Percentiles rank a stretch among this genome's conserved stretches.
These are phyloP conservation scores for Tuta absoluta DNA, from an alignment of 2,888 invertebrate genomes.

Conservation along the genomic window DNA sequence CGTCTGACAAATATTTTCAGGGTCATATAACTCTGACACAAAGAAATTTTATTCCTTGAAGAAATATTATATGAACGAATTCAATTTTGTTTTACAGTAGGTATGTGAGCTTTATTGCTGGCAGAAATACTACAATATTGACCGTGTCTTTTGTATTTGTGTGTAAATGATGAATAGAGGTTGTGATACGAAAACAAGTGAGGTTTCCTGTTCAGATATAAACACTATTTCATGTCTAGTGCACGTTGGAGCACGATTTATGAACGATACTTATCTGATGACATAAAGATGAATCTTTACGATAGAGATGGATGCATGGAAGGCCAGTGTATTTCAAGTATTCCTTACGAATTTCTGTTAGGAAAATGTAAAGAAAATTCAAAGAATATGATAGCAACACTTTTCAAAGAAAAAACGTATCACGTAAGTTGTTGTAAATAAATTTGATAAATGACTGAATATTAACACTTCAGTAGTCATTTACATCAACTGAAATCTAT, in stretches of 20 bases:
- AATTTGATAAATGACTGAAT: not conserved
- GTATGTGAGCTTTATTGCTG: not conserved
- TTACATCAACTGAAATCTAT: not conserved
- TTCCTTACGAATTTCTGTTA: not conserved
- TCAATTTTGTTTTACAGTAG: no score
- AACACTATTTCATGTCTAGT: slow-evolving; percentile 6
- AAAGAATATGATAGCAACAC: no score
- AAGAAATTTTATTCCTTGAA: no score
- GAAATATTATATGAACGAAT: no score
- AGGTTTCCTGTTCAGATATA: slow-evolving; percentile 7
- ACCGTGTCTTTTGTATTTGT: not conserved
- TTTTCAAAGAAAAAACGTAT: no score
- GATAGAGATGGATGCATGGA: not conserved
- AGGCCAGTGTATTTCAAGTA: not conserved
- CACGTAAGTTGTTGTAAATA: not conserved
- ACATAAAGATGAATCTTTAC: not conserved
- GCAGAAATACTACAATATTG: not conserved
- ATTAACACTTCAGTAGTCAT: slow-evolving; percentile 4
- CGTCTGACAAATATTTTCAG: no score
- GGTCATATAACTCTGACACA: no score
- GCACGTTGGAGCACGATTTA: not conserved
- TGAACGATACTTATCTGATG: not conserved
- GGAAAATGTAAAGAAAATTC: no score
- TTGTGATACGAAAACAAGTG: not conserved
- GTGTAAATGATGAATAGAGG: not conserved